Base-by-base conservation (phyloP, 2,888 invertebrate genomes). In the Tridacna gigas region DNA sequence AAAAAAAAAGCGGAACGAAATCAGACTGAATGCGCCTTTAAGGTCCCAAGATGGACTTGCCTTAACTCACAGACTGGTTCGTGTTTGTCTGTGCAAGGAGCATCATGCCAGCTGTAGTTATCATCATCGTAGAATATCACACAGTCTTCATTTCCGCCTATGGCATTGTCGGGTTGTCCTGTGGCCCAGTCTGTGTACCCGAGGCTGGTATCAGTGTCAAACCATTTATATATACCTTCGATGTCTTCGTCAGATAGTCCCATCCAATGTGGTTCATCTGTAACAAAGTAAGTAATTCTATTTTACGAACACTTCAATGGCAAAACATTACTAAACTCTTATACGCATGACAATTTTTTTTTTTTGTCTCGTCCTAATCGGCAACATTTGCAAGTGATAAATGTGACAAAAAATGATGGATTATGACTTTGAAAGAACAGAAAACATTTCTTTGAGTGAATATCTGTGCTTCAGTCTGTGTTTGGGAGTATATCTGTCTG, bases 21-120 rank as follows among this genome's bases (percentile, higher is more conserved):
- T n/a, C 9, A 56, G 4, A 56, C 20, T 56, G 9, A 5, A 56
- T 56, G 4, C n/a, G 4, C 2, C 56, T 56, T 18, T 56, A 18
- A 56, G 56, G n/a, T 9, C 9, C 18, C 9, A 18, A 56, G 56
- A n/a, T 20, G 1, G 5, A 45, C 71, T n/a, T 51, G 69, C 77
- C 56, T 77, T 25, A 77, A 28, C 37, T 77, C 77, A 22, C 77
- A 77, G 56, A 77, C 26, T 22, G 77, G 77, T 22, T 77, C 56
- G 26, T 69, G 37, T 12, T 67, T 22, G 25, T 77, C n/a, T 5
- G 67, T 60, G 56, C 77, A 77, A 15, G 77, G 77, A 3, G 28
- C 69, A n/a, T 77, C 77, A 67, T 77, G 67, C 77, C 77, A 77
- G 13, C 26, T 11, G 67, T 67, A 77, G 12, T 22, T 37, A n/a